Conservation (phyloP, 2,113 vertebrate genomes). For the Apodemus speciosus region DNA sequence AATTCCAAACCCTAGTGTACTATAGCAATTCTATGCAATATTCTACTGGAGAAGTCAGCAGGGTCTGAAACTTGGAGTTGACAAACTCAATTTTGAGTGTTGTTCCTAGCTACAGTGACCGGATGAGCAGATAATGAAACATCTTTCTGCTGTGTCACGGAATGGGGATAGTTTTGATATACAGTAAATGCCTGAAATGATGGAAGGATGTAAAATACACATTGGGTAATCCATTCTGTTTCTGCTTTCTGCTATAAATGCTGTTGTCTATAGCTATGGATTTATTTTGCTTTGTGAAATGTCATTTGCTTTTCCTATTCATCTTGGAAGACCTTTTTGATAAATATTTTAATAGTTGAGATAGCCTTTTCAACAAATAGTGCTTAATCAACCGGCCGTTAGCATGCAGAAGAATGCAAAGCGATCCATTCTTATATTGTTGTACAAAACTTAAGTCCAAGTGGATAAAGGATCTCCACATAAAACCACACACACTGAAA, state of each 20-base stretch:
- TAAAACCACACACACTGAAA: too few species aligned
- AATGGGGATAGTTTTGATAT: conserved; percentile 1
- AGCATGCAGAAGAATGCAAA: too few species aligned
- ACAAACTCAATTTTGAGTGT: background rate
- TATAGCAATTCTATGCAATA: background rate
- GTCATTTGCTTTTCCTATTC: conserved; percentile 19
- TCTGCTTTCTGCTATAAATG: background rate
- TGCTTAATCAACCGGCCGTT: too few species aligned
- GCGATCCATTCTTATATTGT: too few species aligned
- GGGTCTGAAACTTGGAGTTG: background rate
- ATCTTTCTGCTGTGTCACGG: background rate
- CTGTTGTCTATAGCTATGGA: background rate
- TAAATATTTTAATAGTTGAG: conserved; percentile 17
- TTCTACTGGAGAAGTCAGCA: background rate
- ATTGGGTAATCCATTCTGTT: background rate
- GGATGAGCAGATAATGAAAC: background rate
- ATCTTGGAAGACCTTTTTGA: conserved; percentile 43
- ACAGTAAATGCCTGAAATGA: conserved; percentile 12
- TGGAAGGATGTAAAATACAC: background rate
- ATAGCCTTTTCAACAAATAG: too few species aligned
- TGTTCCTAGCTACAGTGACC: background rate
- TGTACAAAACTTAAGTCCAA: too few species aligned
- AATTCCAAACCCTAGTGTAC: background rate
- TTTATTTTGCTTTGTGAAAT: conserved; percentile 36
- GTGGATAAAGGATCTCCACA: too few species aligned